Percentiles rank a stretch among this genome's conserved stretches.
These are phyloP conservation scores for Chrosomus eos DNA, from an alignment of 2,797 vertebrate species.

Conservation along the genomic window DNA sequence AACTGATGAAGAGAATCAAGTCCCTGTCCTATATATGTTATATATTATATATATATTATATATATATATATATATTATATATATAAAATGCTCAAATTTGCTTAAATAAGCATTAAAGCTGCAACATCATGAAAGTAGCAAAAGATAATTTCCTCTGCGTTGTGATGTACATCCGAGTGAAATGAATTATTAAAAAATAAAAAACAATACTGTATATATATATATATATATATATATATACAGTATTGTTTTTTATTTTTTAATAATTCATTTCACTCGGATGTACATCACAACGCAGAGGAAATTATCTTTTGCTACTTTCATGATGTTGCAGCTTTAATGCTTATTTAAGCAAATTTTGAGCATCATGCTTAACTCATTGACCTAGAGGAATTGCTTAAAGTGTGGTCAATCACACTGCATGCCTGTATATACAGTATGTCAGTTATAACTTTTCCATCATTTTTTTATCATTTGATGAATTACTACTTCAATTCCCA, in stretches of 20 bases:
- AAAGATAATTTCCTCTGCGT: neutral
- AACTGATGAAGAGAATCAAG: neutral
- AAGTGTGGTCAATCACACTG: neutral
- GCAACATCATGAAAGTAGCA: neutral
- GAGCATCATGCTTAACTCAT: neutral
- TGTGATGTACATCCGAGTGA: neutral
- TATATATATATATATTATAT: too few species aligned
- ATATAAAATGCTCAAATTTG: neutral
- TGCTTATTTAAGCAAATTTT: neutral
- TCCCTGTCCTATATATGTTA: neutral
- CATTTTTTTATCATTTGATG: neutral
- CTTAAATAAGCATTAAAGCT: neutral
- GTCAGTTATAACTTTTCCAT: too few species aligned
- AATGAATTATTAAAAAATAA: neutral
- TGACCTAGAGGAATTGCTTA: neutral
- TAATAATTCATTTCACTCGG: neutral
- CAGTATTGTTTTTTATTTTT: neutral
- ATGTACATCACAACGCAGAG: neutral
- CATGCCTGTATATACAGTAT: neutral
- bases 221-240: too few species aligned
- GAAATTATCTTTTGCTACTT: neutral
- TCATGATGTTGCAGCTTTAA: neutral
- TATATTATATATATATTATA: too few species aligned
- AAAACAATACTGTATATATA: too few species aligned
- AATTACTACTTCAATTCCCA: neutral